A percentile compares a stretch with the other conserved stretches of the same genome.
Evolutionary conservation across 2,888 invertebrate species (phyloP).

Genomic region (Ichneumon xanthorius): DNA sequence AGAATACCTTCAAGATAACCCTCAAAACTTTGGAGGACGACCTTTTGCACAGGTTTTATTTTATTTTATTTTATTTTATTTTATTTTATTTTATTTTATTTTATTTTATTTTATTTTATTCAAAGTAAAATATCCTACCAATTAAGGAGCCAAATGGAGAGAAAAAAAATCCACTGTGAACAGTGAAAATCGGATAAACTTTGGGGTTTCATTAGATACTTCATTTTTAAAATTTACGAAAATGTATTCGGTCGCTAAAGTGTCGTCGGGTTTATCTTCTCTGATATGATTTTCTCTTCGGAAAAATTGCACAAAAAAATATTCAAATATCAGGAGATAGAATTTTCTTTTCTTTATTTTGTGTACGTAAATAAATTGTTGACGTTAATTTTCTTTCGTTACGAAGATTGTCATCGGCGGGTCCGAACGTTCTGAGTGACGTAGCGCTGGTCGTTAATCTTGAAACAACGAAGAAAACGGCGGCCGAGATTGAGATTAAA

Average conservation of each 20-base stretch:
- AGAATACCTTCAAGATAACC: constrained; percentile 97
- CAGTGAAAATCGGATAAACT: no score
- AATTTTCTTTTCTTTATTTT: no score
- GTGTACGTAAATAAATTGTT: neutral
- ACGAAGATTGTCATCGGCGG: constrained; percentile 92
- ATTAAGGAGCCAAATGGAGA: no score
- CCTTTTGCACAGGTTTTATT: constrained; percentile 87
- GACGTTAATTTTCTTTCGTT: neutral
- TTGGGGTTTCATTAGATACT: no score
- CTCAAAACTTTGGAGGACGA: constrained; percentile 97
- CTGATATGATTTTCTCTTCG: neutral
- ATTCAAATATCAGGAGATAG: no score
- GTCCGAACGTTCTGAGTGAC: constrained; percentile 96
- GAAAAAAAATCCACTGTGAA: no score
- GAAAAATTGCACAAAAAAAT: no score
- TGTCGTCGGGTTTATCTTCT: neutral
- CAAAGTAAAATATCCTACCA: no score
- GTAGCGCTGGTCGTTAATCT: constrained; percentile 95
- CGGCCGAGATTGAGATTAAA: constrained; percentile 95
- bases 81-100: neutral
- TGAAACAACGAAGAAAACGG: constrained; percentile 96
- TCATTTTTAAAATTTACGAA: no score
- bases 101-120: no score
- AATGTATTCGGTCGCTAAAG: no score
- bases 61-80: constrained; percentile 10